Conservation (phyloP, 2,113 vertebrate genomes). For the Melanerpes aurifrons region DNA sequence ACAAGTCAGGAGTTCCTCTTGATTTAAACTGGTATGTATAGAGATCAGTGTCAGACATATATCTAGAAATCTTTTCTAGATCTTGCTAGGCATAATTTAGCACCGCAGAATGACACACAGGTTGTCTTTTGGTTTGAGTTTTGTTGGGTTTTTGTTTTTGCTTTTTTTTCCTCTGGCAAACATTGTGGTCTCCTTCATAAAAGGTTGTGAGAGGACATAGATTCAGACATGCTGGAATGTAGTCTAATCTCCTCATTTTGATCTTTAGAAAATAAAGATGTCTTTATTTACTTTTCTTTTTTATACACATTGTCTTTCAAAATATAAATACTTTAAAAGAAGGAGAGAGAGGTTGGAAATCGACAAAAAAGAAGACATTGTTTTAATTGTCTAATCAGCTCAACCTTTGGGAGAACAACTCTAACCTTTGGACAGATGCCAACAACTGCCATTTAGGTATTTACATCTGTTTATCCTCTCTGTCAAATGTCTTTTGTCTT, state of each 20-base stretch:
- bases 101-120: neutral
- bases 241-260: slow-evolving; percentile 40
- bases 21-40: slow-evolving; percentile 4
- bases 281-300: slow-evolving; percentile 41
- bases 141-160: neutral
- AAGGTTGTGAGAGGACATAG: slow-evolving; percentile 52
- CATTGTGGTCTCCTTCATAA: slow-evolving; percentile 43
- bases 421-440: slow-evolving; percentile 72
- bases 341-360: neutral
- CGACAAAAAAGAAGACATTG: slow-evolving; percentile 1
- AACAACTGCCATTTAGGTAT: slow-evolving; percentile 73
- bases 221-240: slow-evolving; percentile 43
- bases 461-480: slow-evolving; percentile 81
- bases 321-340: slow-evolving; percentile 30
- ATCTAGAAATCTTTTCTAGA: slow-evolving; percentile 43
- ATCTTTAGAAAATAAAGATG: slow-evolving; percentile 47
- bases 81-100: slow-evolving; percentile 15
- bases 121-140: neutral
- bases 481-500: slow-evolving; percentile 74
- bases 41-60: slow-evolving; percentile 7
- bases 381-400: slow-evolving; percentile 49
- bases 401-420: slow-evolving; percentile 44
- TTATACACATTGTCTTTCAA: slow-evolving; percentile 17
- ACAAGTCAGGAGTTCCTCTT: slow-evolving; percentile 53
- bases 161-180: slow-evolving; percentile 18